These are phyloP conservation scores for Venturia canescens DNA, from an alignment of 1,140 invertebrate species.

Conservation along the genomic window DNA sequence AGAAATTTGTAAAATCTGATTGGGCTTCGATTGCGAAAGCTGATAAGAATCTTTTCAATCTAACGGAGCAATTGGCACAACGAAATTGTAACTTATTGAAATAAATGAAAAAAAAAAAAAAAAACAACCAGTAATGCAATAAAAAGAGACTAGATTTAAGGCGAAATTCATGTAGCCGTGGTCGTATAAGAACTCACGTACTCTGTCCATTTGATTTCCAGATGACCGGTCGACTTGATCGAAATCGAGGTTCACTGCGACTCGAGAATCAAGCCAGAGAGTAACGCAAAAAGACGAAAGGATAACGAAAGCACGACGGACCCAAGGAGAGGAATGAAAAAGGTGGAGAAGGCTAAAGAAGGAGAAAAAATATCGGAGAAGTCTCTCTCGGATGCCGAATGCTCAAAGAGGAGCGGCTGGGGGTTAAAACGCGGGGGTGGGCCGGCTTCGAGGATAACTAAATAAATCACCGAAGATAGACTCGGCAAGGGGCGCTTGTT, in stretches of 20 bases:
- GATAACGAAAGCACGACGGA: not conserved
- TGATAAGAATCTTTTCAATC: no score
- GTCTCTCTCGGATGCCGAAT: not conserved
- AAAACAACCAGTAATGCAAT: not conserved
- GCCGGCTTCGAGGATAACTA: slow-evolving; percentile 23
- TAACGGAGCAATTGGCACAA: no score
- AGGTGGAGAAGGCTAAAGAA: not conserved
- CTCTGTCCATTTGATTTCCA: not conserved
- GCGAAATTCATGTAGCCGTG: no score
- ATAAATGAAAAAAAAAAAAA: not conserved
- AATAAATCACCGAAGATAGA: slow-evolving; percentile 50
- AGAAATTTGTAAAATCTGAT: no score
- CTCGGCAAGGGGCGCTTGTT: not conserved
- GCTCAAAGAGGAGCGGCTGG: not conserved
- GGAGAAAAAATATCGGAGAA: slow-evolving; percentile 1
- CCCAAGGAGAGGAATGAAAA: not conserved
- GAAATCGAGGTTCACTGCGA: not conserved
- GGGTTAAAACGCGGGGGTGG: not conserved
- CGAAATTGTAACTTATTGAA: not conserved
- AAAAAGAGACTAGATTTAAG: not conserved
- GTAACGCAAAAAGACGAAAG: not conserved
- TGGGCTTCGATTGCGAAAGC: no score
- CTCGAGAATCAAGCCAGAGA: not conserved
- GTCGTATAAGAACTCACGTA: slow-evolving; percentile 16
- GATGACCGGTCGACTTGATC: slow-evolving; percentile 6